A percentile compares a stretch with the other conserved stretches of the same genome.
These are phyloP conservation scores for Apistogramma diplotaenia DNA, from an alignment of 2,113 vertebrate species.

Conservation along the genomic window DNA sequence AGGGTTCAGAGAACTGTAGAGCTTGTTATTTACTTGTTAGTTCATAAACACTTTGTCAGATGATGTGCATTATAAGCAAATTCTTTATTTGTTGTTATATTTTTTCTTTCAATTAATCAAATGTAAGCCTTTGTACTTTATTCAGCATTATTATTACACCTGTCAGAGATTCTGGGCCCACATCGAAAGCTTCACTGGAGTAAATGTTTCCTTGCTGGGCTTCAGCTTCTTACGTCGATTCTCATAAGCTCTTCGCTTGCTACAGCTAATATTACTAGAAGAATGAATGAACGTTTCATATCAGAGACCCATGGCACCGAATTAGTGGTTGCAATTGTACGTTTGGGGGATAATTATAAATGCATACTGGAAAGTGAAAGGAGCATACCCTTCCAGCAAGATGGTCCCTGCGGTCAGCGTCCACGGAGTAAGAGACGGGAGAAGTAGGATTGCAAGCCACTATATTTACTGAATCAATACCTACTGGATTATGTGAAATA, in stretches of 20 bases:
- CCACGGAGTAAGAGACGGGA: constrained; percentile 7
- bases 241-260: background rate
- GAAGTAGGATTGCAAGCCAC: constrained; percentile 3
- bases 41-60: background rate
- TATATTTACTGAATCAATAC: constrained; percentile 61
- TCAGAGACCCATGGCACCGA: background rate
- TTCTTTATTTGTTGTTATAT: background rate
- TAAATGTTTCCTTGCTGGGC: background rate
- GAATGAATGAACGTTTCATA: background rate
- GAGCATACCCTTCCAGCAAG: constrained; percentile 49
- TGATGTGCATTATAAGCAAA: background rate
- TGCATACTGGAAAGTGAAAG: constrained; percentile 47
- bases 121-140: background rate
- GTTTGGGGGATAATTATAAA: background rate
- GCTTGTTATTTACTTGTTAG: background rate
- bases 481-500: constrained; percentile 56
- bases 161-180: background rate
- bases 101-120: background rate
- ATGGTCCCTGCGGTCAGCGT: constrained; percentile 29
- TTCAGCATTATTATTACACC: background rate
- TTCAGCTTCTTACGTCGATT: background rate
- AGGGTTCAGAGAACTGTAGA: background rate
- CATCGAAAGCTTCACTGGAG: background rate
- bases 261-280: background rate
- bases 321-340: constrained; percentile 1